Percentiles rank a stretch among this genome's conserved stretches.
Conservation (phyloP, 2,113 vertebrate species). For the Agapornis roseicollis region DNA sequence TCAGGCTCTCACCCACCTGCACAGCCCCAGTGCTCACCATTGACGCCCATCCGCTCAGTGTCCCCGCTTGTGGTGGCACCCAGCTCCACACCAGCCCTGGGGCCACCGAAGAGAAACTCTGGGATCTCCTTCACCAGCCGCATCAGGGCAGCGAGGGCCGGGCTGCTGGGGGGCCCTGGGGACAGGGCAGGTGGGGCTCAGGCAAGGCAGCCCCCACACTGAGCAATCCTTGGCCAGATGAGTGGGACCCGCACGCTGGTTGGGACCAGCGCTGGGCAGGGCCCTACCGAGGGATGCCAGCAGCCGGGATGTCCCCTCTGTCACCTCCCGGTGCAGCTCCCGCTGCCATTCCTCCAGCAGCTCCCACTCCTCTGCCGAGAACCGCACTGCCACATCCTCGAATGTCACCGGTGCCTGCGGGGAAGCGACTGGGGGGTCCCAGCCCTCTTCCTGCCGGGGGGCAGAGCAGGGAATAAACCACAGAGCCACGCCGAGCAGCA, state of each 20-base stretch:
- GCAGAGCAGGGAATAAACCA: background rate
- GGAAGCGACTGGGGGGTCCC: background rate
- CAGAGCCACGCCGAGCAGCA: background rate
- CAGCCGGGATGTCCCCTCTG: background rate
- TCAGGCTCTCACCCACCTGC: background rate
- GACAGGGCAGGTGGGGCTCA: background rate
- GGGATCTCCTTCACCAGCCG: background rate
- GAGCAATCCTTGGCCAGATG: background rate
- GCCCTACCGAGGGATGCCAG: background rate
- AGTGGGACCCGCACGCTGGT: background rate
- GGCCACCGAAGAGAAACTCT: background rate
- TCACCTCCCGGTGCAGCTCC: background rate
- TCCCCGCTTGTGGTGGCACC: background rate
- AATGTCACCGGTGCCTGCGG: background rate
- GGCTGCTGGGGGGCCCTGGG: background rate
- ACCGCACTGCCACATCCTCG: background rate
- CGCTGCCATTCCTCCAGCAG: background rate
- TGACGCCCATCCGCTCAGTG: too few species aligned
- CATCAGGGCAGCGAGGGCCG: background rate
- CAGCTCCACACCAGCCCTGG: rapidly evolving
- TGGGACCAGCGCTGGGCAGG: background rate
- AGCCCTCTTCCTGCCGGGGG: background rate
- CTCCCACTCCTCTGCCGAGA: background rate
- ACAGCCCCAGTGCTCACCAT: background rate
- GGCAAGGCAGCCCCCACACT: background rate